Percentiles rank a stretch among this genome's conserved stretches.
These are phyloP conservation scores for Archaeoteleia sp. DNA, from an alignment of 2,888 invertebrate species.

Conservation along the genomic window DNA sequence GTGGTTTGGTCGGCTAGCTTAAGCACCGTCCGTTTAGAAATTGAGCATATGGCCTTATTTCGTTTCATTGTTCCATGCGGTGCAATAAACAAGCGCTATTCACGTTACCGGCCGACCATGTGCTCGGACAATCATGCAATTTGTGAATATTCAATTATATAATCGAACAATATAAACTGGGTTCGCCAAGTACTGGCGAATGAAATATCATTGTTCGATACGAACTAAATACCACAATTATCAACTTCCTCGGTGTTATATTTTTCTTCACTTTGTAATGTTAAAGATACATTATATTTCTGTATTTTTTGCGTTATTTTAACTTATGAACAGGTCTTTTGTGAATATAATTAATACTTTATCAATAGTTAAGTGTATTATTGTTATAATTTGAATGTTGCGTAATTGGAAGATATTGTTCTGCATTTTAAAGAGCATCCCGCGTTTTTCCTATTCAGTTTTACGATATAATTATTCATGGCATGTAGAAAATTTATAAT, in stretches of 20 bases:
- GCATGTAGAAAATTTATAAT: no score
- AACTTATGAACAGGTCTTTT: no score
- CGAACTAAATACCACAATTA: neutral
- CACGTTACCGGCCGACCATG: constrained; percentile 67
- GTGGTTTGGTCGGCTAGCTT: constrained; percentile 43
- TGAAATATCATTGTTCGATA: constrained; percentile 30
- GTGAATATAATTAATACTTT: no score
- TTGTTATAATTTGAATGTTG: no score
- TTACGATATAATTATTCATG: no score
- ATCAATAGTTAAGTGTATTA: no score
- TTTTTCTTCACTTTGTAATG: neutral
- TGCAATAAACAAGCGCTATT: constrained; percentile 59
- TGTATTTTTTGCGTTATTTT: no score
- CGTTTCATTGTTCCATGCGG: constrained; percentile 55
- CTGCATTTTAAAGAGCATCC: no score
- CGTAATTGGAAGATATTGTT: no score
- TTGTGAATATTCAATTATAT: constrained; percentile 74
- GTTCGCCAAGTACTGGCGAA: constrained; percentile 34
- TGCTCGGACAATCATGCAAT: constrained; percentile 71
- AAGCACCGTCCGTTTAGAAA: constrained; percentile 52
- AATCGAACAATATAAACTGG: constrained; percentile 68
- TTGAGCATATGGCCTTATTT: constrained; percentile 56
- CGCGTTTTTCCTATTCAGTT: no score
- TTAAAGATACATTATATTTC: neutral
- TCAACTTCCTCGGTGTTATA: neutral